phyloP scores from a whole-genome alignment of 2,797 vertebrate genomes.

The Argyrosomus regius region DNA sequence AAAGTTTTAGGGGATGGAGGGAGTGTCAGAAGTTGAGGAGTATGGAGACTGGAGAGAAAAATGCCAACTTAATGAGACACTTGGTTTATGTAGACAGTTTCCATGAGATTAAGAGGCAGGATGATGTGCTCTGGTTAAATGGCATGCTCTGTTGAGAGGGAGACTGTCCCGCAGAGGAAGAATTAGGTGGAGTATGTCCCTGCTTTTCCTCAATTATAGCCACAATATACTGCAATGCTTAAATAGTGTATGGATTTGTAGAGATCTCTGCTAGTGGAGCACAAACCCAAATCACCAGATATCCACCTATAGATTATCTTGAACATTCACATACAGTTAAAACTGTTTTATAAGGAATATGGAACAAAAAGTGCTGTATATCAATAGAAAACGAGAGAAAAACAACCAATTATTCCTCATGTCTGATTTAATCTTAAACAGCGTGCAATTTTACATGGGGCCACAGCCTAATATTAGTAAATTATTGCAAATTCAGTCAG shows the following conservation, averaged over 20 bases:
- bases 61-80: constrained; percentile 52
- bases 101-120: constrained; percentile 58
- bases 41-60: constrained; percentile 26
- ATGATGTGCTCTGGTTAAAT: constrained; percentile 45
- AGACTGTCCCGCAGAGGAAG: constrained; percentile 38
- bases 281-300: constrained; percentile 6
- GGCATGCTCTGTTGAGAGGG: constrained; percentile 34
- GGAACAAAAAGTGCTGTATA: background rate
- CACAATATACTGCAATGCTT: constrained; percentile 24
- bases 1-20: constrained; percentile 41
- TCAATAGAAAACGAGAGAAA: background rate
- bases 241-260: constrained; percentile 13
- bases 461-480: constrained; percentile 55
- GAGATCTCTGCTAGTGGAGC: background rate
- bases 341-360: background rate
- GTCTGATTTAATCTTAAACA: constrained; percentile 19
- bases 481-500: constrained; percentile 66
- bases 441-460: constrained; percentile 9
- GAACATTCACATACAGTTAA: background rate
- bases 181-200: constrained; percentile 49
- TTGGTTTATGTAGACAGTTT: constrained; percentile 59
- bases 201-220: constrained; percentile 45
- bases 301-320: constrained; percentile 1
- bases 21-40: constrained; percentile 59
- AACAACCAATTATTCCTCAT: background rate